Conservation (phyloP, 2,797 vertebrate genomes). For the Tapirus indicus region DNA sequence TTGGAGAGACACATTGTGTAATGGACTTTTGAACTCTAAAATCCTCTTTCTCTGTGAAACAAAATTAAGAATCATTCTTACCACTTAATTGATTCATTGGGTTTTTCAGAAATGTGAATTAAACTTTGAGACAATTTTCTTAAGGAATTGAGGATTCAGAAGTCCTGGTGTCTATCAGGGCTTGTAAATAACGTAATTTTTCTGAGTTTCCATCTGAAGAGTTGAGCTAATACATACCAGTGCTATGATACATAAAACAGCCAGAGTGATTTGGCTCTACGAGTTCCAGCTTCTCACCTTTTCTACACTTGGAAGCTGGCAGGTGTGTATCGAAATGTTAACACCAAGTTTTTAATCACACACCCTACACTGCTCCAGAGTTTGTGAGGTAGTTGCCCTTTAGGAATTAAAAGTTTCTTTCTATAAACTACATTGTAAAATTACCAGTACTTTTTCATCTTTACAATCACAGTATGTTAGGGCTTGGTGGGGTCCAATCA, state of each 20-base stretch:
- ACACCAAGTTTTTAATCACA: not conserved
- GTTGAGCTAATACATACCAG: not conserved
- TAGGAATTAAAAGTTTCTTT: not conserved
- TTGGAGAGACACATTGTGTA: not conserved
- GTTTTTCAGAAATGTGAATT: not conserved
- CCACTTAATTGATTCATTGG: not conserved
- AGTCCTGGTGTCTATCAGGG: not conserved
- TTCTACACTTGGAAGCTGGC: not conserved
- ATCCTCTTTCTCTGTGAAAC: not conserved
- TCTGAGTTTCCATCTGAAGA: not conserved
- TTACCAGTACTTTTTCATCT: not conserved
- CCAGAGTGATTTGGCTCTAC: accelerated
- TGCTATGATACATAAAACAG: accelerated
- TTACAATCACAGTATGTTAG: not conserved
- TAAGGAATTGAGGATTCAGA: not conserved
- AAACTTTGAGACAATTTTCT: not conserved
- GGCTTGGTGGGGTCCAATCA: accelerated
- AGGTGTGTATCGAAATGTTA: accelerated
- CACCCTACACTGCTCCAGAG: not conserved
- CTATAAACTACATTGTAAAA: not conserved
- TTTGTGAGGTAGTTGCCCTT: not conserved
- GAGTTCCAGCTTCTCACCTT: not conserved
- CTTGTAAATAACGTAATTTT: not conserved
- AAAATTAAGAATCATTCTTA: conserved; percentile 16
- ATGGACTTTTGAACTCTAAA: conserved; percentile 7